Conservation (phyloP, 2,113 vertebrate species). For the Triplophysa siluroides region DNA sequence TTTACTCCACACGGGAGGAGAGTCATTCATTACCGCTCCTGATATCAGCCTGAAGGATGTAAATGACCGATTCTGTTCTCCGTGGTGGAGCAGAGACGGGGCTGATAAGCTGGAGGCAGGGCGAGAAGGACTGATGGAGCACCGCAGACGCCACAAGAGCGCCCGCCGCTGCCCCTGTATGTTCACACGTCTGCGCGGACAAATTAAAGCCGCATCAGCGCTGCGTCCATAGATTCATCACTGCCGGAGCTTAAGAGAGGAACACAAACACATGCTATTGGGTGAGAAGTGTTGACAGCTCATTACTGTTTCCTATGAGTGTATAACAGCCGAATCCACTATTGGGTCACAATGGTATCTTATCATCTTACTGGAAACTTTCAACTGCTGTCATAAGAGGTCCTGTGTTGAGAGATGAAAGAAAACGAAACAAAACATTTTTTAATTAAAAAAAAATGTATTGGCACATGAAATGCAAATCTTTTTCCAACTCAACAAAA, state of each 20-base stretch:
- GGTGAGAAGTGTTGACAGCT: too few species aligned
- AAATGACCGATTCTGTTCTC: slow-evolving; percentile 70
- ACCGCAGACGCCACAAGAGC: slow-evolving; percentile 84
- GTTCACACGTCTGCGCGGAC: slow-evolving; percentile 89
- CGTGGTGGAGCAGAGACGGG: slow-evolving; percentile 68
- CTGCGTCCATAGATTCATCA: slow-evolving; percentile 96
- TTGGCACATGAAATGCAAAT: too few species aligned
- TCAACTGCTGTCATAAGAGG: too few species aligned
- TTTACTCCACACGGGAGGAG: slow-evolving; percentile 65
- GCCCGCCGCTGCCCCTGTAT: slow-evolving; percentile 84
- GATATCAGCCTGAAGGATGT: slow-evolving; percentile 63
- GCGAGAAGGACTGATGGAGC: slow-evolving; percentile 88
- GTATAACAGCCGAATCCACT: too few species aligned
- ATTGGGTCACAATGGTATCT: too few species aligned
- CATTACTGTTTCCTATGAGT: too few species aligned
- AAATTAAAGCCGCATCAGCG: slow-evolving; percentile 94
- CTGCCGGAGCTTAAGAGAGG: slow-evolving; percentile 91
- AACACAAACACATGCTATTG: slow-evolving; percentile 72
- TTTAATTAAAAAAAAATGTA: too few species aligned
- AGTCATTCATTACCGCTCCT: slow-evolving; percentile 67
- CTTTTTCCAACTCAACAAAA: too few species aligned
- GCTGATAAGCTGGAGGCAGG: slow-evolving; percentile 71
- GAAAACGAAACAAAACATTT: too few species aligned
- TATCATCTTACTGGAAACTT: too few species aligned
- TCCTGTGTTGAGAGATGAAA: too few species aligned